Conservation (phyloP, 2,888 invertebrate species). For the Suillia variegata region DNA sequence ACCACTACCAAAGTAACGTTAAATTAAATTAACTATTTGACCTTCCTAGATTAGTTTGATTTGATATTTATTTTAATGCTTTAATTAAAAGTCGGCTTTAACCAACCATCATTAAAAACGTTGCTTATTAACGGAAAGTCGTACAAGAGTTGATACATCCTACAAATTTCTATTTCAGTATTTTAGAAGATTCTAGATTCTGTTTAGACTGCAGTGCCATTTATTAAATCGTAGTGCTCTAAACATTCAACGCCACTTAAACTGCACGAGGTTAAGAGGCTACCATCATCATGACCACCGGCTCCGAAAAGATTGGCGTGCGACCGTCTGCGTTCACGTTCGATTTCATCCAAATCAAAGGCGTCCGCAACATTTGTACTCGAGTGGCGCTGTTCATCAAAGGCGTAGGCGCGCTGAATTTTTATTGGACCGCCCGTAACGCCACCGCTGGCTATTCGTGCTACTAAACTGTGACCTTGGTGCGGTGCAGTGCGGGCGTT, state of each 20-base stretch:
- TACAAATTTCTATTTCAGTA: neutral
- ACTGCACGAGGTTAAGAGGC: conserved; percentile 19
- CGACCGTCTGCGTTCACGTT: conserved; percentile 58
- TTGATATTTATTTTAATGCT: no score
- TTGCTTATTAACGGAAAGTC: neutral
- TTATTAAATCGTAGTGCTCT: conserved; percentile 55
- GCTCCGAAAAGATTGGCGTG: conserved; percentile 57
- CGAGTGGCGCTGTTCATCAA: conserved; percentile 49
- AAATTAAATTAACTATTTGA: no score
- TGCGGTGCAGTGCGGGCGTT: neutral
- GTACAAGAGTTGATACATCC: neutral
- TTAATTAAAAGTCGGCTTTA: neutral
- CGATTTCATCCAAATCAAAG: conserved; percentile 60
- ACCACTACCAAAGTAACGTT: no score
- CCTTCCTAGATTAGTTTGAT: no score
- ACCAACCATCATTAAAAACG: neutral
- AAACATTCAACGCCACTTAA: conserved; percentile 18
- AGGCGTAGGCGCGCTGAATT: conserved; percentile 51
- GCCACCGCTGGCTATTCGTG: conserved; percentile 30
- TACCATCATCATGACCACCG: no score
- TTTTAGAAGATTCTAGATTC: no score
- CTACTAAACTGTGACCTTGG: conserved; percentile 18
- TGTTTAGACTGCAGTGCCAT: conserved; percentile 57
- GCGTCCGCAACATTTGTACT: conserved; percentile 43
- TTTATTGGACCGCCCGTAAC: conserved; percentile 34